A percentile compares a stretch with the other conserved stretches of the same genome.
Conservation (phyloP, 2,888 invertebrate genomes). For the Malthinus seriepunctatus region DNA sequence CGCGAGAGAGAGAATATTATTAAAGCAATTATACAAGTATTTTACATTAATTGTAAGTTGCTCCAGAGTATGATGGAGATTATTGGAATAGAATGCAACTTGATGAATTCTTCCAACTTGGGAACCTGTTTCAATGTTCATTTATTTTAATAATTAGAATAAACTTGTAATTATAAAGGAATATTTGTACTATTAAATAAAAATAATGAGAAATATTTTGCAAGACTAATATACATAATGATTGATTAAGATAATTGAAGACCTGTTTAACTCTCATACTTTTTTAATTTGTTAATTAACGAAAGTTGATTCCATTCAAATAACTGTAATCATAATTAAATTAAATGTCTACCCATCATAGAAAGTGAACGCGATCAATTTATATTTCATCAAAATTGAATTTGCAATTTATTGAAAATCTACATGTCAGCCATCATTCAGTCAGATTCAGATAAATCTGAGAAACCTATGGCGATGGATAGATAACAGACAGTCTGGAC, state of each 20-base stretch:
- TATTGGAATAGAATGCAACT: constrained; percentile 7
- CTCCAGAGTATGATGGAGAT: neutral
- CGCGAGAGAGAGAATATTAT: neutral
- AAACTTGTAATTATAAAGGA: constrained; percentile 11
- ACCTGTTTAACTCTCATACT: neutral
- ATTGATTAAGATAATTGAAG: neutral
- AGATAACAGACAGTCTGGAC: too few relatives aligned
- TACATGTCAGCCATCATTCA: too few relatives aligned
- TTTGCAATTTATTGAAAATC: too few relatives aligned
- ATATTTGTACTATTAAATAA: constrained; percentile 12
- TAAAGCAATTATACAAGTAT: neutral
- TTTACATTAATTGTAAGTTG: constrained; percentile 1
- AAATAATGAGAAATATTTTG: constrained; percentile 11
- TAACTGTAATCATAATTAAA: too few relatives aligned
- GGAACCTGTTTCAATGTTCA: constrained; percentile 11
- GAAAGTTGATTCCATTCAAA: neutral
- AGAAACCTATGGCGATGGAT: too few relatives aligned
- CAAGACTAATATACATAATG: neutral
- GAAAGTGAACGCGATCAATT: too few relatives aligned
- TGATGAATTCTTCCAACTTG: constrained; percentile 2
- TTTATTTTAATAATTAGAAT: constrained; percentile 22
- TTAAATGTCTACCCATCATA: too few relatives aligned
- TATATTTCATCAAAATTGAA: too few relatives aligned
- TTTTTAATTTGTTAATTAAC: too few relatives aligned
- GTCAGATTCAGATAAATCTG: too few relatives aligned